These are phyloP conservation scores for Addax nasomaculatus DNA, from an alignment of 2,113 vertebrate genomes.

Conservation along the genomic window DNA sequence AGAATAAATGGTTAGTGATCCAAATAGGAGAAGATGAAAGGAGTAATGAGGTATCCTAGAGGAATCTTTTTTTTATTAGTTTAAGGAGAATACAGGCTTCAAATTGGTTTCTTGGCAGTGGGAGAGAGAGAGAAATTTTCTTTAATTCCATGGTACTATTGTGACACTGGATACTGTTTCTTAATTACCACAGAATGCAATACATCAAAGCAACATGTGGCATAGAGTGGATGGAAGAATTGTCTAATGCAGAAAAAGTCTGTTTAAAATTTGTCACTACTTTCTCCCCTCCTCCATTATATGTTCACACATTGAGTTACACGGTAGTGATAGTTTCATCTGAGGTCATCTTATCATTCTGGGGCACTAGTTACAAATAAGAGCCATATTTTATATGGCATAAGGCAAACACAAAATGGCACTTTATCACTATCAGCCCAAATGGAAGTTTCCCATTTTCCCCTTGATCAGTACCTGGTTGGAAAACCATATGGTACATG, in stretches of 20 bases:
- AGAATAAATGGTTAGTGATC: background rate
- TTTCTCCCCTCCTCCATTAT: background rate
- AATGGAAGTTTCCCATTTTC: background rate
- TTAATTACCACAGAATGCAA: background rate
- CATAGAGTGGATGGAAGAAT: background rate
- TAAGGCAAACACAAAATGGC: background rate
- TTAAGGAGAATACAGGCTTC: background rate
- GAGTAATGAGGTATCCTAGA: background rate
- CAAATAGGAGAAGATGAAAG: background rate
- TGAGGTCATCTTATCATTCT: background rate
- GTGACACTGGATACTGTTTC: background rate
- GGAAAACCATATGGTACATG: background rate
- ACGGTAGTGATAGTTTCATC: background rate
- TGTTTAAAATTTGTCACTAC: background rate
- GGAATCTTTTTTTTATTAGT: background rate
- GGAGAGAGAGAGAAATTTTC: slow-evolving; percentile 5
- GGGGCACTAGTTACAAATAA: background rate
- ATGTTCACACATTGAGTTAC: background rate
- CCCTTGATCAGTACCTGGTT: background rate
- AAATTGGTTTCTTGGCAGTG: slow-evolving; percentile 10
- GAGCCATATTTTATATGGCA: background rate
- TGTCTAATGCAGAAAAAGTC: background rate
- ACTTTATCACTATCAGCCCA: background rate
- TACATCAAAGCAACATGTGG: background rate
- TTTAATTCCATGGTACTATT: background rate